These are phyloP conservation scores for Schrankia costaestrigalis DNA, from an alignment of 2,888 invertebrate genomes.

Conservation along the genomic window DNA sequence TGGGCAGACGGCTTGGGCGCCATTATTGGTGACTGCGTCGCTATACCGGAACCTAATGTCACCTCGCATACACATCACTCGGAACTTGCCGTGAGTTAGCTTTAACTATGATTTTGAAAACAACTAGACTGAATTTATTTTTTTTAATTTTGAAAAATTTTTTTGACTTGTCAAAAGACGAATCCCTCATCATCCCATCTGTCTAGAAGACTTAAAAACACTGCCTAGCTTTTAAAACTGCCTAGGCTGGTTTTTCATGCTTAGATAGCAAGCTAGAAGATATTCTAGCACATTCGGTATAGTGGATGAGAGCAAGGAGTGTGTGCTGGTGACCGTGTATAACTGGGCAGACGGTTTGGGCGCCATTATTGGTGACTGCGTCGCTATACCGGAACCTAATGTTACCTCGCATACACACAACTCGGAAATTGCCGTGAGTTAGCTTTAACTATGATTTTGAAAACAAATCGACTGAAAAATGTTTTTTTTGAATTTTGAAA, in stretches of 20 bases:
- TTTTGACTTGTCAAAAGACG: neutral
- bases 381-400: constrained; percentile 89
- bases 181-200: no score
- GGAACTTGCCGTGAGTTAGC: constrained; percentile 42
- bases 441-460: no score
- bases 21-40: constrained; percentile 91
- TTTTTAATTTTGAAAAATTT: neutral
- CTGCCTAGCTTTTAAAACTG: no score
- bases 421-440: constrained; percentile 39
- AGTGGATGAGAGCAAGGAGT: constrained; percentile 85
- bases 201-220: no score
- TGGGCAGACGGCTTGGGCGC: constrained; percentile 90
- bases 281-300: constrained; percentile 89
- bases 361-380: constrained; percentile 90
- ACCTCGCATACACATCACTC: constrained; percentile 76
- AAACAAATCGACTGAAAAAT: no score
- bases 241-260: no score
- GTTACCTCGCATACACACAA: constrained; percentile 79
- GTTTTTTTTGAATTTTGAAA: no score
- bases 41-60: constrained; percentile 88
- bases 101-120: no score
- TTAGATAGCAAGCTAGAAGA: neutral
- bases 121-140: neutral
- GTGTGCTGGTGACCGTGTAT: constrained; percentile 89
- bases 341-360: constrained; percentile 91